Percentiles rank a stretch among this genome's conserved stretches.
phyloP scores from a whole-genome alignment of 2,113 vertebrate genomes.

The Colinus virginianus region DNA sequence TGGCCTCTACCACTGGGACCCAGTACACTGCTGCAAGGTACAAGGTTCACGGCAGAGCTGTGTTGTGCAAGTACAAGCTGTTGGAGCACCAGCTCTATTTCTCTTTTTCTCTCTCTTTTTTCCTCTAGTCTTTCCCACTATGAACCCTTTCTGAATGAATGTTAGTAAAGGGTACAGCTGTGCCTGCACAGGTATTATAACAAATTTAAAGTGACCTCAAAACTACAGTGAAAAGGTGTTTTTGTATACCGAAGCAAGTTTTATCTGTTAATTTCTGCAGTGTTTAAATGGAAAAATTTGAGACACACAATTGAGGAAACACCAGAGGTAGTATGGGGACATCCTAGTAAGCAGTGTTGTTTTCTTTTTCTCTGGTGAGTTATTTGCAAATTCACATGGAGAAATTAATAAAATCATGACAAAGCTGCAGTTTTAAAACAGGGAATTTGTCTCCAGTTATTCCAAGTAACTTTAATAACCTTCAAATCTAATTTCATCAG shows the following conservation, averaged over 20 bases:
- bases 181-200: background rate
- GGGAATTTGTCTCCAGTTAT: background rate
- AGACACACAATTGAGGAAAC: background rate
- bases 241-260: background rate
- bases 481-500: background rate
- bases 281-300: background rate
- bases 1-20: background rate
- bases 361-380: background rate
- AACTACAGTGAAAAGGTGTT: background rate
- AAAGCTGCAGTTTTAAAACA: background rate
- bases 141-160: background rate
- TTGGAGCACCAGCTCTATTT: background rate
- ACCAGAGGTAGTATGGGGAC: background rate
- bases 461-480: background rate
- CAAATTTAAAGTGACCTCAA: background rate
- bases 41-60: background rate
- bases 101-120: fast-evolving
- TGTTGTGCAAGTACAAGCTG: background rate
- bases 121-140: background rate
- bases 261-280: background rate
- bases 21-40: background rate
- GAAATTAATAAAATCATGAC: background rate
- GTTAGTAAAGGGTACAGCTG: background rate
- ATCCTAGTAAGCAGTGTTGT: background rate
- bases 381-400: background rate